Conservation (phyloP, 2,888 invertebrate species). For the Cephus runcator region DNA sequence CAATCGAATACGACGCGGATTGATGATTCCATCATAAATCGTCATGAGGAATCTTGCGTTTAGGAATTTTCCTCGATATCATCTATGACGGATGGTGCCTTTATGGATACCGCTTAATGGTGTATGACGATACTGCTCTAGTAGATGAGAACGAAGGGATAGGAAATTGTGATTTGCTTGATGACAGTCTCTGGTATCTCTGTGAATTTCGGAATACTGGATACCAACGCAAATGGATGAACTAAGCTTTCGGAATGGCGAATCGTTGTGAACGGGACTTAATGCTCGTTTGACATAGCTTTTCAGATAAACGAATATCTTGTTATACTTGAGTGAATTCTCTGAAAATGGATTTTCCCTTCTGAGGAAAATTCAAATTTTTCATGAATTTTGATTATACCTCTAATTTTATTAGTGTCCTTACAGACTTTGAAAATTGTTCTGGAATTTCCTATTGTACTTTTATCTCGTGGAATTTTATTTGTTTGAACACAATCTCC, state of each 20-base stretch:
- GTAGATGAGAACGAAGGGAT: neutral
- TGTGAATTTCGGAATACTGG: neutral
- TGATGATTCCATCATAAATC: slow-evolving; percentile 3
- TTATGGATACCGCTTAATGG: neutral
- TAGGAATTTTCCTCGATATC: neutral
- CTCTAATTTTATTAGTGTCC: neutral
- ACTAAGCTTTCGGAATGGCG: neutral
- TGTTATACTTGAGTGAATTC: neutral
- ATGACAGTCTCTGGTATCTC: neutral
- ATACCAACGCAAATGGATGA: neutral
- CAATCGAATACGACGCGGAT: neutral
- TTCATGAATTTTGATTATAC: neutral
- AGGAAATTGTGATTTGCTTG: neutral
- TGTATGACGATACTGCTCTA: neutral
- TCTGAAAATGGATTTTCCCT: neutral
- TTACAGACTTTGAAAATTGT: neutral
- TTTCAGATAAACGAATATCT: neutral
- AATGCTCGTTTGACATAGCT: neutral
- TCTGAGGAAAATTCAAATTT: neutral
- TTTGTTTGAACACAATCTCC: neutral
- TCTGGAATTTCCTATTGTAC: neutral
- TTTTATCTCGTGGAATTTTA: neutral
- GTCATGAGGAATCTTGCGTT: neutral
- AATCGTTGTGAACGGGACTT: neutral
- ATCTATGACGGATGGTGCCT: neutral